Base-by-base conservation (phyloP, 92 coral and sea anemone genomes). In the Meandrina meandrites region DNA sequence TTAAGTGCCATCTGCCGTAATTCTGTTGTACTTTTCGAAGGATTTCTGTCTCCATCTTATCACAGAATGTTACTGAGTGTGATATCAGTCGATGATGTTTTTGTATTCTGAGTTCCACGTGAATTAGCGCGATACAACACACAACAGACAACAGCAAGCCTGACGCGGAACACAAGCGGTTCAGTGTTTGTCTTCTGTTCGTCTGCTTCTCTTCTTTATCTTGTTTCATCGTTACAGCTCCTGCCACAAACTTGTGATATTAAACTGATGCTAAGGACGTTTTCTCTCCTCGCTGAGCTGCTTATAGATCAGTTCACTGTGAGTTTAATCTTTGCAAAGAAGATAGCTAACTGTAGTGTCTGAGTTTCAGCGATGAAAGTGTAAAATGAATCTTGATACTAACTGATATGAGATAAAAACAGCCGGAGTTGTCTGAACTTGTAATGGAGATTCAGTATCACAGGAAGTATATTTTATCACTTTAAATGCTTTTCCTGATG, bases 301-400 rank as follows among this genome's bases (percentile, higher is more conserved):
- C 78, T 80, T 90, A 32, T 80, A 60, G 47, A 79, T 75, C 87
- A 86, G 92, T 36, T 86, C 87, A 72, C 92, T 80, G 31, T 81
- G 45, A 24, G 64, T 57, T 57, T 57, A 18, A 19, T 19, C 60
- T 14, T 3, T 21, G 22, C 16, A 21, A 17, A 17, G 60, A 19
- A 5, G 27, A 57, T 57, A 57, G 24, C 17, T 1, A 19, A 24
- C 64, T 57, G 0, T 19, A 8, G 21, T 19, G n/a, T 19, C 22
- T 1, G 58, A 57, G 22, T 5, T 19, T 57, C 64, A 19, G 24
- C 22, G 64, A 57, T 17, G 8, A 57, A 57, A 19, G 64, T 57
- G 64, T 19, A 57, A 17, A 22, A 21, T 57, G 64, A 57, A 57
- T 57, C 64, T 19, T 57, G 64, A 54, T 57, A 24, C 18, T 57